Evolutionary conservation across 2,797 vertebrate genomes (phyloP).

Genomic region (Xenops minutus): DNA sequence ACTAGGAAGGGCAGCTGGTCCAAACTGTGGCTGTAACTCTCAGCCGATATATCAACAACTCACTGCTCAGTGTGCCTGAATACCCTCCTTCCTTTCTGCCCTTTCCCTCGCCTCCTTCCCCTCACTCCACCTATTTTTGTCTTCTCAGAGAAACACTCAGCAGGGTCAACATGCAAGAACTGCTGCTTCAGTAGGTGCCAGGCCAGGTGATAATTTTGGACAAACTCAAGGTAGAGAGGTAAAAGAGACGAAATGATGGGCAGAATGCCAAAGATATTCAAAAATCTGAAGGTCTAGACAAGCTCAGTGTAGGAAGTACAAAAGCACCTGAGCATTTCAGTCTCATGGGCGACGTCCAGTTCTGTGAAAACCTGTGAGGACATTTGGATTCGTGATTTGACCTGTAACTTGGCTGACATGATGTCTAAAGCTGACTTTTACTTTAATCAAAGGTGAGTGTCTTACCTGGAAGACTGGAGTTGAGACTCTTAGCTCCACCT

Average conservation of each 20-base stretch:
- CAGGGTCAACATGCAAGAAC: background rate
- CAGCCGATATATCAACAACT: background rate
- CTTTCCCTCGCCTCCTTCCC: background rate
- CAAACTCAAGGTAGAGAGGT: background rate
- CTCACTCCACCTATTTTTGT: background rate
- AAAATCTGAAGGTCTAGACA: background rate
- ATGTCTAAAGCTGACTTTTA: background rate
- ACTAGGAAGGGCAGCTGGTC: background rate
- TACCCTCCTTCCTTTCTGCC: background rate
- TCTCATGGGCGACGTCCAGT: background rate
- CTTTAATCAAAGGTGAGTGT: background rate
- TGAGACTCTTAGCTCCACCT: background rate
- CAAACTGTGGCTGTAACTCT: background rate
- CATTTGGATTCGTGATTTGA: background rate
- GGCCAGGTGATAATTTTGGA: background rate
- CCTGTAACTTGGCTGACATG: background rate
- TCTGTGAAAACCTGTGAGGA: background rate
- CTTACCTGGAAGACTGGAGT: constrained; percentile 48
- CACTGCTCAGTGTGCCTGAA: background rate
- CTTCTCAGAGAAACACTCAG: background rate
- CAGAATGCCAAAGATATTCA: background rate
- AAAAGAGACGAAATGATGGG: background rate
- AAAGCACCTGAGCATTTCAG: background rate
- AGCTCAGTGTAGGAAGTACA: background rate
- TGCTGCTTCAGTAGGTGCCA: background rate